Percentiles rank a stretch among this genome's conserved stretches.
Conservation (phyloP, 2,797 vertebrate species). For the Artibeus jamaicensis region DNA sequence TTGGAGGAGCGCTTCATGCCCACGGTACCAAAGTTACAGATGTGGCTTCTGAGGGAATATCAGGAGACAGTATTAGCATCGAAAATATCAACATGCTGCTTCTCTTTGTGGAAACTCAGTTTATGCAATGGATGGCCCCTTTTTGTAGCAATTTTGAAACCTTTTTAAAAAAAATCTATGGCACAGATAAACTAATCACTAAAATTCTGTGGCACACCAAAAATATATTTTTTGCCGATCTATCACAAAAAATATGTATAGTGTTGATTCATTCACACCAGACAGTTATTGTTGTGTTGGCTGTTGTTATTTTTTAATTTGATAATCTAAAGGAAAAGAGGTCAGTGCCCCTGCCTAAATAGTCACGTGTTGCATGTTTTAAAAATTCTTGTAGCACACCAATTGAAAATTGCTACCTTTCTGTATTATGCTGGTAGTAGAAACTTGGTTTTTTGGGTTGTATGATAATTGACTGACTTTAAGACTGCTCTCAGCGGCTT, state of each 20-base stretch:
- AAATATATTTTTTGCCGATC: too few relatives aligned
- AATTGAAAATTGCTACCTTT: background rate
- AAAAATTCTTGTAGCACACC: too few relatives aligned
- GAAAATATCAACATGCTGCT: background rate
- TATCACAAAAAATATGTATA: too few relatives aligned
- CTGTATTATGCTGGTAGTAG: background rate
- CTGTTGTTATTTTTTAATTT: too few relatives aligned
- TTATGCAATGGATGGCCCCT: background rate
- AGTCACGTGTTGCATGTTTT: too few relatives aligned
- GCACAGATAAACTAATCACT: too few relatives aligned
- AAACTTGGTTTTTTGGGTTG: background rate
- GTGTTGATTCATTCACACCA: too few relatives aligned
- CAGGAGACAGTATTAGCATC: background rate
- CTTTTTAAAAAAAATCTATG: too few relatives aligned
- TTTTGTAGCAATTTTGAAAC: background rate
- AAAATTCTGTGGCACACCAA: too few relatives aligned
- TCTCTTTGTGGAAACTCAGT: slow-evolving; percentile 1
- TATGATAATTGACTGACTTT: background rate
- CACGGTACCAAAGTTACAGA: background rate
- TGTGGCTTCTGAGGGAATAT: background rate
- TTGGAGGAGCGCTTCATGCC: background rate
- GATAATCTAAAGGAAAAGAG: too few relatives aligned
- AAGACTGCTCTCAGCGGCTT: background rate
- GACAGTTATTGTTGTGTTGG: too few relatives aligned
- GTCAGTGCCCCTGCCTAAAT: too few relatives aligned